Conservation (phyloP, 2,888 invertebrate genomes). For the Latrodectus hesperus region DNA sequence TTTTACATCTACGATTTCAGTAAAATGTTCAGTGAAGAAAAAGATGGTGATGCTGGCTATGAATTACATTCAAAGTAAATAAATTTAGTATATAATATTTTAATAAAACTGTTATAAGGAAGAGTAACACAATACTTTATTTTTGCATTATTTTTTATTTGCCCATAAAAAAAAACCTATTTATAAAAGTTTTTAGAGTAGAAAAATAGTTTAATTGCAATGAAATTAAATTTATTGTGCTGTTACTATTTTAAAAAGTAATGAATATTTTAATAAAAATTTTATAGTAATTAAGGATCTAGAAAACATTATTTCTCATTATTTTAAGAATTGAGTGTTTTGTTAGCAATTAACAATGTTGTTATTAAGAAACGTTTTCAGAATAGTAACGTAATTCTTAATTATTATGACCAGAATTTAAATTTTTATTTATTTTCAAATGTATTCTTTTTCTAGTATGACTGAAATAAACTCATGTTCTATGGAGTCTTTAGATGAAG, state of each 20-base stretch:
- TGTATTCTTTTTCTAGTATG: constrained; percentile 73
- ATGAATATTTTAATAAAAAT: background rate
- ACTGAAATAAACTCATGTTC: constrained; percentile 75
- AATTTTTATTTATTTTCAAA: background rate
- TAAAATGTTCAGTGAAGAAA: constrained; percentile 82
- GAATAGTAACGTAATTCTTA: no score
- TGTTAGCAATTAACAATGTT: no score
- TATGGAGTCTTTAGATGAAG: constrained; percentile 75
- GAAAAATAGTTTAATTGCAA: no score
- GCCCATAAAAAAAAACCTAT: no score
- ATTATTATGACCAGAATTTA: background rate
- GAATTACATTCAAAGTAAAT: constrained; percentile 70
- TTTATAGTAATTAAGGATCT: background rate
- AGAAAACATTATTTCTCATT: background rate
- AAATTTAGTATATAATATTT: background rate
- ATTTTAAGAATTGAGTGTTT: no score
- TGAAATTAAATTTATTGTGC: background rate
- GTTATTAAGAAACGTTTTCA: no score
- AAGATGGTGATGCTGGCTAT: constrained; percentile 75
- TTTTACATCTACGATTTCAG: constrained; percentile 75
- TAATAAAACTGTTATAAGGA: no score
- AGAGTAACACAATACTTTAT: no score
- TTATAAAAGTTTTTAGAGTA: no score
- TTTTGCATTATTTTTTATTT: no score
- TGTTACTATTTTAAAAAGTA: constrained; percentile 16